Evolutionary conservation across 2,113 vertebrate species (phyloP).

Genomic region (Piaya cayana): DNA sequence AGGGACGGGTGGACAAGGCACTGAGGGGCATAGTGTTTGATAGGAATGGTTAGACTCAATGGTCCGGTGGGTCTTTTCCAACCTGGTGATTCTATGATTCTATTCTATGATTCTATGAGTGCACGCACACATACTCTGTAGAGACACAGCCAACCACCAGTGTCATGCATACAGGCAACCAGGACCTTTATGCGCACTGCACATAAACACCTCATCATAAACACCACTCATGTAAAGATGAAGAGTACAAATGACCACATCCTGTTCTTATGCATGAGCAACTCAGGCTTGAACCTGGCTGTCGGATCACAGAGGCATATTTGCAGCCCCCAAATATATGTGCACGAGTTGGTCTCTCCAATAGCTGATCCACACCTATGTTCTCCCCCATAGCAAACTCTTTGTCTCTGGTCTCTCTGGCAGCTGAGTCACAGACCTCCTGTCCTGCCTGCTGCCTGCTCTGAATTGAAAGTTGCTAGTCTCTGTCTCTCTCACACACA

Average conservation of each 20-base stretch:
- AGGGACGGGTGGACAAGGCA: no score
- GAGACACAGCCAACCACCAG: neutral
- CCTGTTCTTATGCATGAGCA: neutral
- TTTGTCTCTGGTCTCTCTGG: neutral
- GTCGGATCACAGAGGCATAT: no score
- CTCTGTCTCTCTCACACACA: no score
- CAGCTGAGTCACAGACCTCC: no score
- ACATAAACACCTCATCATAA: neutral
- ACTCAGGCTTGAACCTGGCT: neutral
- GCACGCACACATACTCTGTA: fast-evolving
- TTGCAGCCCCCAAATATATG: no score
- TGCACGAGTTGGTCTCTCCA: neutral
- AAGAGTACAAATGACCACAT: neutral
- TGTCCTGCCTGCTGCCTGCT: no score
- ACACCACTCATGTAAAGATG: fast-evolving
- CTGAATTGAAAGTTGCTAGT: no score
- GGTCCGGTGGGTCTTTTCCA: no score
- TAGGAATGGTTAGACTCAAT: no score
- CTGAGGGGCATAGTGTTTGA: no score
- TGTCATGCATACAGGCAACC: fast-evolving
- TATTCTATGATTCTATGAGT: no score
- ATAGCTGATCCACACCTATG: neutral
- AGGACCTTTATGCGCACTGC: neutral
- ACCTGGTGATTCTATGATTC: no score
- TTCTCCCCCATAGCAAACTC: neutral